Evolutionary conservation across 23 tunicate species (phyloP), one percentile per base, ranked within the genome.

Genomic region (Oikopleura dioica): DNA sequence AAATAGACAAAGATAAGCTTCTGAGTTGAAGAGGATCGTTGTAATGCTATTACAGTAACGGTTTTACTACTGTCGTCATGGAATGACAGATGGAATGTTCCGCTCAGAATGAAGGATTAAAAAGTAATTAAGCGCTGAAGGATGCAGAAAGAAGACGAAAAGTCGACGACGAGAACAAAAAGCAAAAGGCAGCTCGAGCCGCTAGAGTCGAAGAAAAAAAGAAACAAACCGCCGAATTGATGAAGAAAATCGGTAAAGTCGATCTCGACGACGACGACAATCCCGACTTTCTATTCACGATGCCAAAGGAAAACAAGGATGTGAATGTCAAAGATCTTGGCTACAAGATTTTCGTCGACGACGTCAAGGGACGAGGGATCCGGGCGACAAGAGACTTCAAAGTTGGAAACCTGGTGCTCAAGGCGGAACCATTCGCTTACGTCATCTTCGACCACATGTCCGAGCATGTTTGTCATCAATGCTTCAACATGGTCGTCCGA

Each of bases 361-460:
- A 77, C 35, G 69, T 69, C 21, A 91, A 91, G 76, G 97, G 97
- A 0, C 84, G 97, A 1, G 97, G 97, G n/a, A 38, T 91, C 1
- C 76, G 84, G n/a, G 84, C 92, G 0, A 78, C 81, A n/a, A 85
- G 80, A 37, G 78, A 36, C 23, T 86, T 86, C 58, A 72, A 84
- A 36, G 76, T 86, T 34, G 97, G 97, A 31, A 82, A 85, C 51
- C 79, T 82, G 36, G 78, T 91, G 1, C 1, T 85, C 35, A 35
- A 78, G 30, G 77, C 91, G 33, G 79, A 84, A 37, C 84, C 97
- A 0, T 82, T 78, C 76, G 94, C 92, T n/a, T 78, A 83, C 68
- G 87, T 82, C 1, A 68, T 91, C 21, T 86, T 91, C 83, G 80
- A 79, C 38, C 67, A 78, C 16, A 81, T 84, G 37, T 83, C 81